A percentile compares a stretch with the other conserved stretches of the same genome.
phyloP scores from a whole-genome alignment of 2,797 vertebrate species.

The Helostoma temminkii region DNA sequence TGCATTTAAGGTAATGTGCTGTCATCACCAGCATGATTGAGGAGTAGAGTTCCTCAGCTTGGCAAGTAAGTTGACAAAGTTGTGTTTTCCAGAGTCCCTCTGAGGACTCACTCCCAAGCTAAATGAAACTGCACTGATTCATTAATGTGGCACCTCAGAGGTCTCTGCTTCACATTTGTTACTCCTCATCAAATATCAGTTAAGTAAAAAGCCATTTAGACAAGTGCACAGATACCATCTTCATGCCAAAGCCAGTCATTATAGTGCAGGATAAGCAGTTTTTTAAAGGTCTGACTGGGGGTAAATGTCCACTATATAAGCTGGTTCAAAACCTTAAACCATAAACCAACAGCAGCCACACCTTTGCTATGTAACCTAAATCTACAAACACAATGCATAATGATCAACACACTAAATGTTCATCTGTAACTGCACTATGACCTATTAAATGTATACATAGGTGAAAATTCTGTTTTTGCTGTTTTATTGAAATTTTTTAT shows the following conservation, averaged over 20 bases:
- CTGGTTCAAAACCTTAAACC: too few relatives aligned
- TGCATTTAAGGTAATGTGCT: constrained; percentile 42
- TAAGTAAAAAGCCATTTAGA: constrained; percentile 31
- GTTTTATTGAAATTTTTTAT: too few relatives aligned
- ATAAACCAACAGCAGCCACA: too few relatives aligned
- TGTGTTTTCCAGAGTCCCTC: constrained; percentile 18
- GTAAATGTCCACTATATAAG: too few relatives aligned
- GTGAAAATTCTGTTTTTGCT: too few relatives aligned
- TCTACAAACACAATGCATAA: too few relatives aligned
- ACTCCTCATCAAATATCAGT: constrained; percentile 34
- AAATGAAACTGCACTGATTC: constrained; percentile 29
- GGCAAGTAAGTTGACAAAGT: constrained; percentile 12
- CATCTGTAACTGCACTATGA: too few relatives aligned
- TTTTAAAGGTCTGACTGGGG: constrained; percentile 4
- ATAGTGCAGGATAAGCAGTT: constrained; percentile 2
- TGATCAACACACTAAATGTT: too few relatives aligned
- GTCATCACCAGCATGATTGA: constrained; percentile 34
- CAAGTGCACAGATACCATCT: background rate
- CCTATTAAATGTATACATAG: too few relatives aligned
- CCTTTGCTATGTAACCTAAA: too few relatives aligned
- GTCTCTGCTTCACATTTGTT: constrained; percentile 7
- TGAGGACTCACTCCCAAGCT: constrained; percentile 19
- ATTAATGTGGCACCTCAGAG: background rate
- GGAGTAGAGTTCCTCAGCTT: constrained; percentile 17
- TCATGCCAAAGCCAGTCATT: constrained; percentile 11